Conservation (phyloP, 2,888 invertebrate genomes). For the Nemoura dubitans region DNA sequence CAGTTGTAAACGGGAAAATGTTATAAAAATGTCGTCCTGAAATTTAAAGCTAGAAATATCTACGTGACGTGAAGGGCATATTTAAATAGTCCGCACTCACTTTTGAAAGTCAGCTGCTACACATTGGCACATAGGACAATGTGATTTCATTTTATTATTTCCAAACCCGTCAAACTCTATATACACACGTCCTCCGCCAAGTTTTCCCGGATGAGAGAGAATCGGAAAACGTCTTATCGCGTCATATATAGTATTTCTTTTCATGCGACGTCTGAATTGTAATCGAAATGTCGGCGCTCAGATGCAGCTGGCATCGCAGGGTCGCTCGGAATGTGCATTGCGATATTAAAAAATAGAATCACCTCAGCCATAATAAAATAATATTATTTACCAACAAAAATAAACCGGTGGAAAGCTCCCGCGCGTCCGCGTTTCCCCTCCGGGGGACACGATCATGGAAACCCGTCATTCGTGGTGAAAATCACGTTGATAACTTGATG, state of each 20-base stretch:
- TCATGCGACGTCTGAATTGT: neutral
- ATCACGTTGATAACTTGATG: constrained; percentile 5
- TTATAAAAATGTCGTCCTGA: neutral
- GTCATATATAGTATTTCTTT: neutral
- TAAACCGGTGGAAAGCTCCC: neutral
- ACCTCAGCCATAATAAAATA: neutral
- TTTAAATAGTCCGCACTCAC: neutral
- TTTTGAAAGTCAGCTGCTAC: neutral
- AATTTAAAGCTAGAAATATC: constrained; percentile 12
- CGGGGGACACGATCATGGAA: neutral
- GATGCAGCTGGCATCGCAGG: neutral
- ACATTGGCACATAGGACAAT: neutral
- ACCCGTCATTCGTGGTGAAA: neutral
- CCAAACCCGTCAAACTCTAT: constrained; percentile 2
- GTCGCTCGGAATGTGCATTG: neutral
- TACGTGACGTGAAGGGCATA: neutral
- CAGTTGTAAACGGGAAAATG: neutral
- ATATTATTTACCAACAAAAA: neutral
- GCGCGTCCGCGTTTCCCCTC: neutral
- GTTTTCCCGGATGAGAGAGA: neutral
- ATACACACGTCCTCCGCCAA: neutral
- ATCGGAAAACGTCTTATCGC: neutral
- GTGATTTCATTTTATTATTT: neutral
- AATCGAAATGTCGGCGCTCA: neutral
- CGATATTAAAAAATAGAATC: neutral